Base-by-base conservation (phyloP, 2,113 vertebrate species). In the Hippocampus zosterae region DNA sequence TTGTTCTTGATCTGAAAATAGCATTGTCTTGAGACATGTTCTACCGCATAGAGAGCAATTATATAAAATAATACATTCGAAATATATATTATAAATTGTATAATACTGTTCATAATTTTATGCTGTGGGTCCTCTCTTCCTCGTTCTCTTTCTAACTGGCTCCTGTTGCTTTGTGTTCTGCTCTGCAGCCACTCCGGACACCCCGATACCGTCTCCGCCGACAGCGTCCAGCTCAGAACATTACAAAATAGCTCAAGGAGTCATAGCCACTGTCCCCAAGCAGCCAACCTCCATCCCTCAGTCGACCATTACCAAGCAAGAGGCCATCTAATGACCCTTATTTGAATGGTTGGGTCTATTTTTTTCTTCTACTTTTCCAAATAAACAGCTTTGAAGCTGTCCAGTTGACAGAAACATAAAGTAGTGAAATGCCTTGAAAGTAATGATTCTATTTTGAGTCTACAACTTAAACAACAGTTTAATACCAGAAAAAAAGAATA, bases 171-270 rank as follows among this genome's bases (percentile, higher is more conserved):
- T 41, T 78, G 67, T 84, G 44, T 60, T 89, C 69, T 91, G 60
- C 84, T 77, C 85, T 86, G 27, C 89, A 99, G 97, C 97, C 85
- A 97, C 96, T 89, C 96, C 97, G 67, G 97, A 99, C 91, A 98
- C 95, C 74, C 97, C 97, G 5, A 96, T 98, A 82, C 96, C 97
- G 13, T 98, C 97, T 66, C 96, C 96, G 0, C 96, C 97, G 0
- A 89, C 95, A 1, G 93, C 95, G 67, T 96, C 96, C 19, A 92
- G 94, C 66, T 93, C 95, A 67, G 97, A 99, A 86, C 96, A 97
- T 82, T 99, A 98, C 84, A 99, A 98, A 90, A 91, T 98, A 80
- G 89, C 96, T 77, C 94, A 94, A 0, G 97, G 97, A 63, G 95
- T 96, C 78, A 96, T 98, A 65, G 78, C 95, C 67, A 95, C 95